Evolutionary conservation across 2,888 invertebrate species (phyloP).

Genomic region (Invenusta paracnida): DNA sequence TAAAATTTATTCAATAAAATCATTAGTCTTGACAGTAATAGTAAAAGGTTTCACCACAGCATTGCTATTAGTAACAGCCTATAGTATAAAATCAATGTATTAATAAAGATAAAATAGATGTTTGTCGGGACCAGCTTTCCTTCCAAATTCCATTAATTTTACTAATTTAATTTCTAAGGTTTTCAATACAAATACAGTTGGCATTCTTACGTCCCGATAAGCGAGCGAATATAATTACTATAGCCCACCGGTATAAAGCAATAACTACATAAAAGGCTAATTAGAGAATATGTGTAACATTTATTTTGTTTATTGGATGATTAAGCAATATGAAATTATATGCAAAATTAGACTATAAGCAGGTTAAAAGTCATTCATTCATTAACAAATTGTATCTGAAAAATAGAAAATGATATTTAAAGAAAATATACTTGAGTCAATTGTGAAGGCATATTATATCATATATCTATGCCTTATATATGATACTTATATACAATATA

Average conservation of each 20-base stretch:
- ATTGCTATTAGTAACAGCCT: not conserved
- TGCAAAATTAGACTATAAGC: no score
- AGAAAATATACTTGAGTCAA: not conserved
- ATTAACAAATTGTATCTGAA: not conserved
- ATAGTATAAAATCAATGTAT: not conserved
- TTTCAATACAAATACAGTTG: not conserved
- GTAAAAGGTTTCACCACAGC: not conserved
- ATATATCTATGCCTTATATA: not conserved
- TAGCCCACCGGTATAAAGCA: not conserved
- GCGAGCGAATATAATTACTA: not conserved
- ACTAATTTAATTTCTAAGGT: not conserved
- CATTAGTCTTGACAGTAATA: not conserved
- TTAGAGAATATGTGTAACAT: not conserved
- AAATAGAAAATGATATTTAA: not conserved
- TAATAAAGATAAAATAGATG: not conserved
- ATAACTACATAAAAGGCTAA: not conserved
- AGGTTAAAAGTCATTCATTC: no score
- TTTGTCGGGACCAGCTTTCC: not conserved
- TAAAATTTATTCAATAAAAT: not conserved
- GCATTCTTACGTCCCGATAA: not conserved
- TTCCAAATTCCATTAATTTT: not conserved
- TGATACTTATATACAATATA: not conserved
- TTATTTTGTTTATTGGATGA: no score
- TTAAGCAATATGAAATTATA: no score
- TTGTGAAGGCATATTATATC: not conserved